A percentile compares a stretch with the other conserved stretches of the same genome.
These are phyloP conservation scores for Ariopsis seemanni DNA, from an alignment of 2,113 vertebrate genomes.

Conservation along the genomic window DNA sequence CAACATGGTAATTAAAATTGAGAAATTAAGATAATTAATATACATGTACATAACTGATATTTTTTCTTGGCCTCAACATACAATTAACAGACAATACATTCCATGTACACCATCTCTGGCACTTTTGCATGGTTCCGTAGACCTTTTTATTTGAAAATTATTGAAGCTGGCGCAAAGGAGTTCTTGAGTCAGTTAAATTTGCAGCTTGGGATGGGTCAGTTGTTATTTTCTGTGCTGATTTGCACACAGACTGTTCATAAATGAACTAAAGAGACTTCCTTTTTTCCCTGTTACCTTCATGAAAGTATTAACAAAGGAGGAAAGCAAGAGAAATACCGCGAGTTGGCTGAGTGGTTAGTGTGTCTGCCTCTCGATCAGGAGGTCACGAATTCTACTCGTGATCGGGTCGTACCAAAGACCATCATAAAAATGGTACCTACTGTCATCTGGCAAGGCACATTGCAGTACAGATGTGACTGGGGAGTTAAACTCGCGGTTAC, in stretches of 20 bases:
- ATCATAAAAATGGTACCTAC: too few species aligned
- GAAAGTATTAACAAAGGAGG: not conserved
- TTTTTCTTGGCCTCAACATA: not conserved
- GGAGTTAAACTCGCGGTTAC: too few species aligned
- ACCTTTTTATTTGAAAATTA: not conserved
- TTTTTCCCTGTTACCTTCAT: not conserved
- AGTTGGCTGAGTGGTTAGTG: too few species aligned
- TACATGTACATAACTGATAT: not conserved
- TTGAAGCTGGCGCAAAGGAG: not conserved
- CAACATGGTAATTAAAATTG: conserved; percentile 45
- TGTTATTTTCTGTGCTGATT: not conserved
- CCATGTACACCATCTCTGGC: not conserved
- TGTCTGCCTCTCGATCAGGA: too few species aligned
- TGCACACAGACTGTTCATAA: not conserved
- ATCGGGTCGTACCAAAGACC: too few species aligned
- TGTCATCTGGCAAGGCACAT: too few species aligned
- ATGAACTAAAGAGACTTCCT: not conserved
- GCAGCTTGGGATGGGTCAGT: not conserved
- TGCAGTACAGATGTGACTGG: too few species aligned
- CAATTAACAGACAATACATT: not conserved
- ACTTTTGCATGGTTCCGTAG: not conserved
- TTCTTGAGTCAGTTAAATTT: not conserved
- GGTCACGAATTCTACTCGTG: too few species aligned
- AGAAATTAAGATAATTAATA: not conserved
- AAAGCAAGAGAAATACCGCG: too few species aligned